These are phyloP conservation scores for Pelodytes ibericus DNA, from an alignment of 2,797 vertebrate genomes.

Conservation along the genomic window DNA sequence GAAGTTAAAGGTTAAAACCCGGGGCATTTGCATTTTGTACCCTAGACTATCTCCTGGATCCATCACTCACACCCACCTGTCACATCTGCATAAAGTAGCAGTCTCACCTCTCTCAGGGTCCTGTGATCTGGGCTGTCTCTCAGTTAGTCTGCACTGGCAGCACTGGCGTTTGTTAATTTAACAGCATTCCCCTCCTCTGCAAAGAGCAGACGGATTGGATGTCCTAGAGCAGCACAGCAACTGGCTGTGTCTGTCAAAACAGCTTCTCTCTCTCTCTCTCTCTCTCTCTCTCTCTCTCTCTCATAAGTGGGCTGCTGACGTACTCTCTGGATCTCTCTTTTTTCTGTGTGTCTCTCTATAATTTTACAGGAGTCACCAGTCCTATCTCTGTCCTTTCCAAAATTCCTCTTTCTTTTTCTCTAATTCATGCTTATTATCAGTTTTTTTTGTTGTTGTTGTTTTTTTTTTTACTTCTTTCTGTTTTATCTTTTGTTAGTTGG, in stretches of 20 bases:
- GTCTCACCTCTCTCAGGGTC: conserved; percentile 33
- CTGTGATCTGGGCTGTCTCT: conserved; percentile 13
- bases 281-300: no score
- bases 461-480: neutral
- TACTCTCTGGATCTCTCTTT: conserved; percentile 23
- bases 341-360: conserved; percentile 1
- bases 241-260: conserved; percentile 61
- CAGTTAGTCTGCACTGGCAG: conserved; percentile 29
- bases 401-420: neutral
- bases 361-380: neutral
- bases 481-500: no score
- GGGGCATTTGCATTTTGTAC: no score
- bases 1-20: neutral
- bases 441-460: neutral
- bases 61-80: conserved; percentile 15
- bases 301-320: conserved; percentile 36
- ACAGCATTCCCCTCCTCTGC: conserved; percentile 51
- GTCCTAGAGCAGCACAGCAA: conserved; percentile 57
- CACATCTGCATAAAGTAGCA: conserved; percentile 9
- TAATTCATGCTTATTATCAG: neutral
- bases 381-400: neutral
- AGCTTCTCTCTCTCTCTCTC: conserved; percentile 50
- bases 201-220: conserved; percentile 48
- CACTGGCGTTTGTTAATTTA: conserved; percentile 35
- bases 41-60: neutral